phyloP scores from a whole-genome alignment of 2,113 vertebrate species.

The Cervus canadensis region DNA sequence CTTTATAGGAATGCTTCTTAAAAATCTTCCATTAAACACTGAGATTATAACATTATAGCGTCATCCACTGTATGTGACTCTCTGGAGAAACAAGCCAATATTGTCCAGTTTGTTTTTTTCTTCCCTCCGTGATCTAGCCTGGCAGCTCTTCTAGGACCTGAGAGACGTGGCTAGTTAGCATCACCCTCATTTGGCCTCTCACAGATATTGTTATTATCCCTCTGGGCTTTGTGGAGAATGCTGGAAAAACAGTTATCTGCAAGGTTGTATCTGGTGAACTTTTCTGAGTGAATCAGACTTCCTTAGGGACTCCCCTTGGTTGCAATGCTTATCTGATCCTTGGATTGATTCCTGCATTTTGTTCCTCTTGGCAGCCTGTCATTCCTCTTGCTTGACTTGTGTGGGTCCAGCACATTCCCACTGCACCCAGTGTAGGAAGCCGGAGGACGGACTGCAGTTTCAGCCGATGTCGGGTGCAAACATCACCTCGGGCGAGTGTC shows the following conservation, averaged over 20 bases:
- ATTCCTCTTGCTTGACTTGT: constrained; percentile 88
- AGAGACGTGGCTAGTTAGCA: background rate
- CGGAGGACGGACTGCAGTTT: constrained; percentile 81
- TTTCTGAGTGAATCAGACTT: background rate
- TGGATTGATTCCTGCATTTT: background rate
- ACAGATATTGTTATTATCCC: background rate
- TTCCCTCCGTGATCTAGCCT: background rate
- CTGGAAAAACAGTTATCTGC: background rate
- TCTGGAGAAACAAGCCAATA: background rate
- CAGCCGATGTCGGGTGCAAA: constrained; percentile 6
- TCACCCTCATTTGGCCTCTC: background rate
- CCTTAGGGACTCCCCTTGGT: background rate
- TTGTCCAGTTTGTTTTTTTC: background rate
- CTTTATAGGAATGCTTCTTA: background rate
- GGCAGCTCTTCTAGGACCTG: background rate
- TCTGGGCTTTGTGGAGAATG: background rate
- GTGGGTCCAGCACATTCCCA: constrained; percentile 81
- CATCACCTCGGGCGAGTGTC: constrained; percentile 80
- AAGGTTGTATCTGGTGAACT: background rate
- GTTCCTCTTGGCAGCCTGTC: constrained; percentile 82
- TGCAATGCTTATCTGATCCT: background rate
- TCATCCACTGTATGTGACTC: background rate
- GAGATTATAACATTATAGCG: background rate
- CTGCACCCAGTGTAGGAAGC: constrained; percentile 84
- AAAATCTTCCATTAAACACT: background rate